Evolutionary conservation across 92 coral and sea anemone species (phyloP), one percentile per base, ranked within the genome.

Genomic region (Bergia puertoricense): DNA sequence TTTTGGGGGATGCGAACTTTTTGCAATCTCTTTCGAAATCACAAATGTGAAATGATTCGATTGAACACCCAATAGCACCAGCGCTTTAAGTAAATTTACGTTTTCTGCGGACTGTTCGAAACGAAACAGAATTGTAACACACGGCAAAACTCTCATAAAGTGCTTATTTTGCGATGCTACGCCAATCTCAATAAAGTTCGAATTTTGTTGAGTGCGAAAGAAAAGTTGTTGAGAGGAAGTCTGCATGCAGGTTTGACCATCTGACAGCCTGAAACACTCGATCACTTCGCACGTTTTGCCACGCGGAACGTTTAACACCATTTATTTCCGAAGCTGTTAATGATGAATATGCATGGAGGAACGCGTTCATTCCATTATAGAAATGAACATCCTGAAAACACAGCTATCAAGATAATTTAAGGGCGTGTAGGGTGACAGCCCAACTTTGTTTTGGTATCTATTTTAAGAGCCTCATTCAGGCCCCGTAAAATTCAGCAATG

Each of bases 291-390:
- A 39, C 18, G 43, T 37, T 36, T 2, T 38, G 77, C 77, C 77
- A 73, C 43, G 77, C 44, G 77, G 40, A 73, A 73, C 77, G 43
- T 73, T 73, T 73, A 73, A 13, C 77, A 36, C 77, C 43, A 73
- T 14, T 73, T 73, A 73, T 37, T 72, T 39, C 39, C 7, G 36
- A 72, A 72, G 36, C 43, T 18, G 68, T 10, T 62, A 7, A 62
- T 62, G 69, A 62, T 22, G 13, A 57, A 62, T 5, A 23, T 1
- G 69, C 20, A 62, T 62, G 76, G 15, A 14, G 10, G 4, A 22
- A 67, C 5, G 23, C 71, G n/a, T 69, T 69, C 77, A 73, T 73
- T 73, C 43, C 18, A 14, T 66, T 5, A 66, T 10, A 73, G 40
- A 37, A 73, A 73, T 37, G 18, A 23, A 36, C 43, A 36, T 73